Percentiles rank a stretch among this genome's conserved stretches.
Evolutionary conservation across 2,888 invertebrate genomes (phyloP).

Genomic region (Gonocerus acuteangulatus): DNA sequence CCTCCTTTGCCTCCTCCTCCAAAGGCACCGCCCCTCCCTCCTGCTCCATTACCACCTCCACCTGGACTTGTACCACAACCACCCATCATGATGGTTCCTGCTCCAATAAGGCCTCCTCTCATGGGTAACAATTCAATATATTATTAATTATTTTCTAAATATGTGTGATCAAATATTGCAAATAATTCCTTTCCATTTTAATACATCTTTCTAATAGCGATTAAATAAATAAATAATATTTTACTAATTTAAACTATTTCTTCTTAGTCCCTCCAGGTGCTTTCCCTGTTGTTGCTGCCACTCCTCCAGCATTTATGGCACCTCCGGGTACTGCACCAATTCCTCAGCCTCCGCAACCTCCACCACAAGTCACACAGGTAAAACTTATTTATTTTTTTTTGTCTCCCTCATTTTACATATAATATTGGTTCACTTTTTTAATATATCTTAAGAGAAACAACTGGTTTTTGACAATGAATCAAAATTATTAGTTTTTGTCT

Average conservation of each 20-base stretch:
- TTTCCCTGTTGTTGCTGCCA: constrained; percentile 36
- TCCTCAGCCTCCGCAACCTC: constrained; percentile 45
- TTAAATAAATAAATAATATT: too few species aligned
- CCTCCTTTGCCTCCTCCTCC: constrained; percentile 40
- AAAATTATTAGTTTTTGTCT: too few species aligned
- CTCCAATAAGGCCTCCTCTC: constrained; percentile 49
- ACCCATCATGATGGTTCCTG: constrained; percentile 57
- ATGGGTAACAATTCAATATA: constrained; percentile 46
- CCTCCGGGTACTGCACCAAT: constrained; percentile 39
- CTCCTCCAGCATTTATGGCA: constrained; percentile 35
- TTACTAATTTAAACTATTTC: too few species aligned
- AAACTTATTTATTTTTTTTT: too few species aligned
- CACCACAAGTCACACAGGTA: constrained; percentile 38
- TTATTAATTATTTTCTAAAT: not conserved
- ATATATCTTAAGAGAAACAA: too few species aligned
- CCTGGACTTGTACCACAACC: constrained; percentile 45
- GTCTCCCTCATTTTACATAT: constrained; percentile 2
- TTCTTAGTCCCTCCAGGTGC: constrained; percentile 34
- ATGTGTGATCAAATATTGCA: not conserved
- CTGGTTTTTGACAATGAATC: too few species aligned
- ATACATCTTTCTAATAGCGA: too few species aligned
- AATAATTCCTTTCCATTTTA: too few species aligned
- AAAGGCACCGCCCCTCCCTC: constrained; percentile 35
- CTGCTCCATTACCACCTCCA: constrained; percentile 48
- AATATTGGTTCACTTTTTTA: not conserved